Conservation (phyloP, 2,888 invertebrate species). For the Lasioglossum villosulum region DNA sequence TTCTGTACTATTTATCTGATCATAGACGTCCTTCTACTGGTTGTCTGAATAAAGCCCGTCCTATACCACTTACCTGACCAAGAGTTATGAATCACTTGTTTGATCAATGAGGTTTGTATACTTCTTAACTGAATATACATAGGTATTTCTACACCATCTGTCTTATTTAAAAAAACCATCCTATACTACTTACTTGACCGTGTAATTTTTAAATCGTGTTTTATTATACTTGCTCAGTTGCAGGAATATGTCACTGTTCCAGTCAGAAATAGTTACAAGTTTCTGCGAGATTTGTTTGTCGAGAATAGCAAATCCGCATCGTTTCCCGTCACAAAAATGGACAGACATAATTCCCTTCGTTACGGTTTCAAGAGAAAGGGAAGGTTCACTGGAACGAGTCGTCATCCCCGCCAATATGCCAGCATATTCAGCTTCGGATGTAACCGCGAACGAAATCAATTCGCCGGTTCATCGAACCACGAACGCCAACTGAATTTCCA, state of each 20-base stretch:
- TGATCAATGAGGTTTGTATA: too few species aligned
- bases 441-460: conserved; percentile 27
- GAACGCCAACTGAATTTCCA: conserved; percentile 43
- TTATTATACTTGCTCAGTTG: not conserved
- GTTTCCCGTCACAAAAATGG: not conserved
- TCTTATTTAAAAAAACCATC: too few species aligned
- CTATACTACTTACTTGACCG: not conserved
- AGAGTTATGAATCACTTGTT: too few species aligned
- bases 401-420: conserved; percentile 1
- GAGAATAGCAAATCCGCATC: not conserved
- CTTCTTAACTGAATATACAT: too few species aligned
- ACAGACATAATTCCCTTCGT: conserved; percentile 2
- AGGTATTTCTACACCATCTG: too few species aligned
- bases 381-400: not conserved
- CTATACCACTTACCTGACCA: not conserved
- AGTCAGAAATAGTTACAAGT: not conserved
- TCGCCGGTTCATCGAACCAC: conserved; percentile 50
- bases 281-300: not conserved
- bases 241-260: not conserved
- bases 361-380: not conserved
- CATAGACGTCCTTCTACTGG: too few species aligned
- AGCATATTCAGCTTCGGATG: conserved; percentile 25
- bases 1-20: too few species aligned
- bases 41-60: too few species aligned
- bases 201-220: too few species aligned